These are phyloP conservation scores for Elanus axillaris DNA, from an alignment of 2,113 vertebrate species.

Conservation along the genomic window DNA sequence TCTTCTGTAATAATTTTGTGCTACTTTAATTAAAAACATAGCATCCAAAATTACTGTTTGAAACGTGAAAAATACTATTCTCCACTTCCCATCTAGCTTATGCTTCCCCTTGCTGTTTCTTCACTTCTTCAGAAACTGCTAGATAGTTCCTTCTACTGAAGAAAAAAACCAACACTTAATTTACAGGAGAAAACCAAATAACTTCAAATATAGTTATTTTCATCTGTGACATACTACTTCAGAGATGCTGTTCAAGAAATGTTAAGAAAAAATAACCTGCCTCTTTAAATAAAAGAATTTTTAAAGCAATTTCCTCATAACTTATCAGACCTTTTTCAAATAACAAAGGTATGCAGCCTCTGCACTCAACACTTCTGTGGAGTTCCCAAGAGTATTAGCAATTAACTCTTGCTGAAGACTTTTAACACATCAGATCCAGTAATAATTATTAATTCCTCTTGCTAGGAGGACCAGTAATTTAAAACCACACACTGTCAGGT, in stretches of 20 bases:
- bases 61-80: background rate
- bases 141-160: background rate
- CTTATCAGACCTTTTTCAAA: background rate
- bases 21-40: background rate
- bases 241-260: background rate
- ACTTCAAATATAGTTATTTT: background rate
- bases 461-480: background rate
- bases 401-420: background rate
- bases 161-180: background rate
- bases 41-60: background rate
- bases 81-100: background rate
- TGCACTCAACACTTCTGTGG: background rate
- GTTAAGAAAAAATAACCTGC: background rate
- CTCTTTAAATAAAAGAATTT: constrained; percentile 10
- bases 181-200: background rate
- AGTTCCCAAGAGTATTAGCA: background rate
- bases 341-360: constrained; percentile 20
- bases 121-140: background rate
- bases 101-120: background rate
- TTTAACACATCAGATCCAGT: background rate
- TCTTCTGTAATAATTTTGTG: background rate
- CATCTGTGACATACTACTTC: background rate
- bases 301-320: background rate
- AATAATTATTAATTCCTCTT: background rate
- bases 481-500: background rate